Percentiles rank a stretch among this genome's conserved stretches.
Conservation (phyloP, 2,888 invertebrate genomes). For the Apodemia hepburni region DNA sequence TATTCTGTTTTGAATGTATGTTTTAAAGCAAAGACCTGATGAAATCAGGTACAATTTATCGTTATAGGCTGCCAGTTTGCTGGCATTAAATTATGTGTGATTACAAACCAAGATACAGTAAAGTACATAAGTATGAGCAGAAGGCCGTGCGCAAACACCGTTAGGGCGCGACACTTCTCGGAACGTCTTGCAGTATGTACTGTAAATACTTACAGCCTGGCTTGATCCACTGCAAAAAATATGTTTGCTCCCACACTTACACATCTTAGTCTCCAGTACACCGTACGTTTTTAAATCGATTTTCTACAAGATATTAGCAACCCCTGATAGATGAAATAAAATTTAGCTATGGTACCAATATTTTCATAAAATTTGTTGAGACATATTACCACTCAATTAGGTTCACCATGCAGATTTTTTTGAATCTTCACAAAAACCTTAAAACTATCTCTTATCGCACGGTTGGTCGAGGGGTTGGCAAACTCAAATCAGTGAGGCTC, state of each 20-base stretch:
- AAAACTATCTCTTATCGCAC: too few relatives aligned
- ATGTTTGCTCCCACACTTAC: slow-evolving; percentile 34
- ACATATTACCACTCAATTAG: too few relatives aligned
- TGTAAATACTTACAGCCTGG: slow-evolving; percentile 5
- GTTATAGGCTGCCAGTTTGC: not conserved
- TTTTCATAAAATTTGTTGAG: too few relatives aligned
- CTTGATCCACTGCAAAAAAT: slow-evolving; percentile 32
- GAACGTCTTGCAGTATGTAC: slow-evolving; percentile 33
- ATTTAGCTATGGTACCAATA: too few relatives aligned
- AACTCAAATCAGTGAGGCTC: too few relatives aligned
- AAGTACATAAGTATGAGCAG: slow-evolving; percentile 19
- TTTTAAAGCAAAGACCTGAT: not conserved
- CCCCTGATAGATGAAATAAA: too few relatives aligned
- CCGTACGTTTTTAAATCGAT: too few relatives aligned
- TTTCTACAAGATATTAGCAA: too few relatives aligned
- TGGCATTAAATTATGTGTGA: slow-evolving; percentile 7
- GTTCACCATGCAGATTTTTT: too few relatives aligned
- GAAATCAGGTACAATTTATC: not conserved
- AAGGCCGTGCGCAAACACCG: slow-evolving; percentile 25
- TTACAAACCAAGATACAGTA: slow-evolving; percentile 18
- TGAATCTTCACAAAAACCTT: too few relatives aligned
- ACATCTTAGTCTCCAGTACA: slow-evolving; percentile 20
- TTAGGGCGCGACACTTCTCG: slow-evolving; percentile 43
- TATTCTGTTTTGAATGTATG: too few relatives aligned
- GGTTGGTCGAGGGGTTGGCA: too few relatives aligned